Base-by-base conservation (phyloP, 2,888 invertebrate species). In the Rhaphigaster nebulosa region DNA sequence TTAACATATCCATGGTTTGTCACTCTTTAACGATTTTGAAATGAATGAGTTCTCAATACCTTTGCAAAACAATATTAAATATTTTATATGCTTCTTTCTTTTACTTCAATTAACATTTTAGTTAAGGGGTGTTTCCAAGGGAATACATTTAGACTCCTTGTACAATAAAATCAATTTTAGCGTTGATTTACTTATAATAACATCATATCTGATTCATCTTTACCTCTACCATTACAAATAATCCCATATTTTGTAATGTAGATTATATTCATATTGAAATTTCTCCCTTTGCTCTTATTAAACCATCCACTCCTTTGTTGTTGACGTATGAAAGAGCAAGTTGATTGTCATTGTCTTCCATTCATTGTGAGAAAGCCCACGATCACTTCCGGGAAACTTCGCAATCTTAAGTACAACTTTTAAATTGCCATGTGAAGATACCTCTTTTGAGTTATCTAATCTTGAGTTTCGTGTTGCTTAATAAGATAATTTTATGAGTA, bases 351-450 rank as follows among this genome's bases (percentile, higher is more conserved):
- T 76, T 76, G 70, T 76, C 18, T 76, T 23, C 29, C 23, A 34
- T 34, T 38, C 70, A 76, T 76, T 76, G 70, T 76, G 70, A 76
- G 70, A 76, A 76, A 76, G 70, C 34, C 65, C 65, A 65, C 65
- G 29, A 29, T 34, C 65, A 34, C 65, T 65, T 76, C 34, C 38
- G 70, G 38, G 38, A 76, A 76, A 76, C 34, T 76, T 76, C 70
- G 29, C 65, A 29, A 65, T 34, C 65, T 18, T 34, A 29, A 34
- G 65, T 65, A 34, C 15, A 65, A 29, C 65, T 13, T 65, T 65
- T 29, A 29, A 60, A 60, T 60, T 20, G 20, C 54, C n/a, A 26
- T 26, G 60, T 60, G 60, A 60, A 60, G 60, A 60, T 56, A n/a
- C 4, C 60, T 1, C 0, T n/a, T 60, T 60, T 10, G 0, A 26